Evolutionary conservation across 2,888 invertebrate species (phyloP).

Genomic region (Caenorhabditis sp.): DNA sequence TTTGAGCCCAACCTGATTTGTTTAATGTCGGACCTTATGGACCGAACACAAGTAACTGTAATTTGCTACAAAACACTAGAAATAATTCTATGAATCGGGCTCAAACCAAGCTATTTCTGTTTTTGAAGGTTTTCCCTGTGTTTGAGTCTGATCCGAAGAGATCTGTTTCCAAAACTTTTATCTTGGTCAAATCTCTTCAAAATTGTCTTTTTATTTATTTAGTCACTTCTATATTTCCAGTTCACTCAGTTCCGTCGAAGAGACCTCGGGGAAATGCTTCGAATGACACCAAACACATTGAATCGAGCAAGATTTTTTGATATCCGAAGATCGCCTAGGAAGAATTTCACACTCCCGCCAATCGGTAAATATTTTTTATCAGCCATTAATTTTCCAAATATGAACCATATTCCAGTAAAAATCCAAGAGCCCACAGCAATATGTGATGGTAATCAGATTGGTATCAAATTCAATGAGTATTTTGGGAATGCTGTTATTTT

Average conservation of each 20-base stretch:
- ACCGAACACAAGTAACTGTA: too few species aligned
- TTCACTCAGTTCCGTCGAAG: neutral
- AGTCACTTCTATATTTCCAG: neutral
- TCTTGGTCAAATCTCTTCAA: too few species aligned
- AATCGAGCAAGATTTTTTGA: constrained; percentile 41
- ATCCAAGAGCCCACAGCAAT: constrained; percentile 24
- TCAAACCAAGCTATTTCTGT: too few species aligned
- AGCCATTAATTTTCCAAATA: neutral
- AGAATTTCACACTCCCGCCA: constrained; percentile 11
- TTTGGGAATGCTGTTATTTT: constrained; percentile 25
- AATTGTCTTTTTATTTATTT: too few species aligned
- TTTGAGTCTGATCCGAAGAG: too few species aligned
- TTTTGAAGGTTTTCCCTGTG: too few species aligned
- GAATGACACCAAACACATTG: constrained; percentile 42
- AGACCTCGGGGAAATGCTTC: constrained; percentile 8
- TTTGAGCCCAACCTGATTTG: too few species aligned
- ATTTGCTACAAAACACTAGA: too few species aligned
- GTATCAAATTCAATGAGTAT: constrained; percentile 18
- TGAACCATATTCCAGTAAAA: neutral
- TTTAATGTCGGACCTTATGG: too few species aligned
- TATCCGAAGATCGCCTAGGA: constrained; percentile 21
- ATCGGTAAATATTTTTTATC: constrained; percentile 6
- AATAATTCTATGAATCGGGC: too few species aligned
- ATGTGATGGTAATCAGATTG: constrained; percentile 19
- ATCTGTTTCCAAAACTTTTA: too few species aligned